Percentiles rank a stretch among this genome's conserved stretches.
phyloP scores from a whole-genome alignment of 2,797 vertebrate genomes.

The Gymnoscopelus braueri region DNA sequence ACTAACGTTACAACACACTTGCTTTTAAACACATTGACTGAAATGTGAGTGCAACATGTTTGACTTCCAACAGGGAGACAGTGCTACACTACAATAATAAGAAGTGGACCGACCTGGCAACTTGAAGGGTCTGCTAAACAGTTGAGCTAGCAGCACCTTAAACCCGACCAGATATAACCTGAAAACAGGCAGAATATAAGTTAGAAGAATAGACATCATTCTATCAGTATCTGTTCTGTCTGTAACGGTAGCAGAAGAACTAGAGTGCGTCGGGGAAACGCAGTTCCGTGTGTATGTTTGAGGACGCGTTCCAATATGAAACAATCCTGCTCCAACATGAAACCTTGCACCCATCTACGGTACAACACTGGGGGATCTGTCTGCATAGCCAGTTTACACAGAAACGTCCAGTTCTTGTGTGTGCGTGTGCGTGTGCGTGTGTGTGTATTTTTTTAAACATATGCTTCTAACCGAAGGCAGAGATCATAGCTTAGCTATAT shows the following conservation, averaged over 20 bases:
- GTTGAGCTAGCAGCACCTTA: conserved; percentile 77
- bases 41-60: neutral
- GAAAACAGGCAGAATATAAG: conserved; percentile 58
- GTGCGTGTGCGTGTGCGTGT: no score
- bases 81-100: conserved; percentile 42
- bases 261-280: no score
- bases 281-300: neutral
- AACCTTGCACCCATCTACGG: no score
- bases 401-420: no score
- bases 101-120: conserved; percentile 76
- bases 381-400: no score
- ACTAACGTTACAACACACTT: fast-evolving
- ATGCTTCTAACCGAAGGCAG: no score
- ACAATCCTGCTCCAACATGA: no score
- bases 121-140: conserved; percentile 67
- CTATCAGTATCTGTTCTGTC: no score
- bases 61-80: neutral
- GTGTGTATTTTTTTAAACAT: no score
- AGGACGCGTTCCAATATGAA: conserved; percentile 59
- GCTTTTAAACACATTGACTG: neutral
- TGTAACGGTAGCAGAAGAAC: no score
- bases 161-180: conserved; percentile 79
- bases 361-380: no score
- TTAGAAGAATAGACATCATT: conserved; percentile 68
- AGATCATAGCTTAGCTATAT: no score